Evolutionary conservation across 2,888 invertebrate genomes (phyloP).

Genomic region (Tenodera sinensis): DNA sequence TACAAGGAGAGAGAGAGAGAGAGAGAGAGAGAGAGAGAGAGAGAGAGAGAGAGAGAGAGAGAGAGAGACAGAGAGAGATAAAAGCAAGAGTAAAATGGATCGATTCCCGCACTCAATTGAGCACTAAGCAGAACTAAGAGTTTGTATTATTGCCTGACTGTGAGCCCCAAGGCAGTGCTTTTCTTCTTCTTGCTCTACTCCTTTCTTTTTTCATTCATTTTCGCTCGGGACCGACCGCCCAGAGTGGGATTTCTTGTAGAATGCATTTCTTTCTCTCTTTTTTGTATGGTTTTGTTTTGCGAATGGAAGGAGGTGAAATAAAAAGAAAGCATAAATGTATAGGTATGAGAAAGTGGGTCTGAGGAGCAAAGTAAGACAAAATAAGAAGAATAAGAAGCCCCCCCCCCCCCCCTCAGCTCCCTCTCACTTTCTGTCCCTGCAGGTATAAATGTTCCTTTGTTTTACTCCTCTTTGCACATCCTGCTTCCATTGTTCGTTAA

Average conservation of each 20-base stretch:
- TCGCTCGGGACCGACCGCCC: not conserved
- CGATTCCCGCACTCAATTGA: slow-evolving; percentile 21
- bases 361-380: not conserved
- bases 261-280: slow-evolving; percentile 6
- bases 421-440: not conserved
- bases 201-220: not conserved
- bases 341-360: not conserved
- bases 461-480: not conserved
- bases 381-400: not conserved
- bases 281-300: slow-evolving; percentile 8
- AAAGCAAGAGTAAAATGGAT: not conserved
- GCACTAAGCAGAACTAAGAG: slow-evolving; percentile 25
- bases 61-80: not conserved
- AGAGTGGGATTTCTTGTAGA: slow-evolving; percentile 23
- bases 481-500: not conserved
- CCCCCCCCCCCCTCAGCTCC: not conserved
- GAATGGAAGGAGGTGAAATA: not conserved
- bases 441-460: not conserved
- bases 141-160: slow-evolving; percentile 22
- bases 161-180: not conserved
- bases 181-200: not conserved
- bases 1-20: not conserved
- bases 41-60: not conserved
- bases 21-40: not conserved
- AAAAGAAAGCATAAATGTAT: not conserved